These are phyloP conservation scores for Petrolisthes cinctipes DNA, from an alignment of 2,888 invertebrate genomes.

Conservation along the genomic window DNA sequence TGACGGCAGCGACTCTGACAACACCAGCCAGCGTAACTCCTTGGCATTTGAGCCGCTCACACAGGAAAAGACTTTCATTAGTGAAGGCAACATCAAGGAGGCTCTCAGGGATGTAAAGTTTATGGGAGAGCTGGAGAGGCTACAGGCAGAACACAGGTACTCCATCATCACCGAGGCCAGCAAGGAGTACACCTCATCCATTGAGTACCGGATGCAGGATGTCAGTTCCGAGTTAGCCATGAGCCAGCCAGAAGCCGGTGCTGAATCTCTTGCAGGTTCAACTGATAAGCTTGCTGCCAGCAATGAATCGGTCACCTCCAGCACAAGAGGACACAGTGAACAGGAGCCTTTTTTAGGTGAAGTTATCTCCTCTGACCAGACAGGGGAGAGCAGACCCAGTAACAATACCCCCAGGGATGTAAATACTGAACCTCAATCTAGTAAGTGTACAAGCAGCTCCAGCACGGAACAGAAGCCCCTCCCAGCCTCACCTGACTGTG, in stretches of 20 bases:
- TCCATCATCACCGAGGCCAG: slow-evolving; percentile 61
- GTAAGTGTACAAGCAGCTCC: no score
- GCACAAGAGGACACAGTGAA: slow-evolving; percentile 31
- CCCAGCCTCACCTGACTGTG: slow-evolving; percentile 60
- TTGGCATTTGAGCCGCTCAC: slow-evolving; percentile 46
- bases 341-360: slow-evolving; percentile 57
- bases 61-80: slow-evolving; percentile 70
- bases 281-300: slow-evolving; percentile 32
- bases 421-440: background rate
- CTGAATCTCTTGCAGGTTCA: slow-evolving; percentile 19
- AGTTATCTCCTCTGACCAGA: slow-evolving; percentile 47
- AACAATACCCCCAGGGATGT: background rate
- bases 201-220: slow-evolving; percentile 47
- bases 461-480: slow-evolving; percentile 11
- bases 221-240: slow-evolving; percentile 13
- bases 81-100: slow-evolving; percentile 74
- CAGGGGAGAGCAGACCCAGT: slow-evolving; percentile 41
- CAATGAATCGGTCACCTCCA: slow-evolving; percentile 35
- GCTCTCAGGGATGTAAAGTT: slow-evolving; percentile 68
- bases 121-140: slow-evolving; percentile 56
- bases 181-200: slow-evolving; percentile 57
- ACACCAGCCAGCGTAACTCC: slow-evolving; percentile 59
- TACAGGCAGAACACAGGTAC: slow-evolving; percentile 58
- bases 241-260: slow-evolving; percentile 6
- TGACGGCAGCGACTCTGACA: slow-evolving; percentile 69